phyloP scores from a whole-genome alignment of 23 tunicate species.

The Ciona savignyi region DNA sequence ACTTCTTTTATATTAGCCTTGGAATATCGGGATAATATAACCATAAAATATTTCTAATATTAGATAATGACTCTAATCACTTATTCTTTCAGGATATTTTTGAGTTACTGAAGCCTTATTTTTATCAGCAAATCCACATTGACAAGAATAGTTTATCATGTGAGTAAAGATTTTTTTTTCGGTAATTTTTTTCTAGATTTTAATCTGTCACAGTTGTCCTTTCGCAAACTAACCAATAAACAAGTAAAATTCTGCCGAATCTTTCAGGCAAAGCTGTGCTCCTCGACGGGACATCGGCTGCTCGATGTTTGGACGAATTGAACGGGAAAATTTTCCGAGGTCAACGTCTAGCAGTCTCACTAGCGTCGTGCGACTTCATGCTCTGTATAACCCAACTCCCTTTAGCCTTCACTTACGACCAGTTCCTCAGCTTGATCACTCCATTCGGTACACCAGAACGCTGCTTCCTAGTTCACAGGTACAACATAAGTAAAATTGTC shows the following conservation, averaged over 20 bases:
- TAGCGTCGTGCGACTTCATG: slow-evolving; percentile 93
- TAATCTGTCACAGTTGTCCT: too few species aligned
- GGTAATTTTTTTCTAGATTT: too few species aligned
- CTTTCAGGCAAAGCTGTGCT: slow-evolving; percentile 82
- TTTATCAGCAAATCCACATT: slow-evolving; percentile 91
- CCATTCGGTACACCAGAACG: slow-evolving; percentile 96
- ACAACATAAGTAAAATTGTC: too few species aligned
- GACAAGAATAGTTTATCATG: slow-evolving; percentile 86
- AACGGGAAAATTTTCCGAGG: slow-evolving; percentile 56
- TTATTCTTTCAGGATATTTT: slow-evolving; percentile 62
- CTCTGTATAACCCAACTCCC: slow-evolving; percentile 90
- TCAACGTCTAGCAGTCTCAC: slow-evolving; percentile 47
- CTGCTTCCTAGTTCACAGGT: slow-evolving; percentile 91
- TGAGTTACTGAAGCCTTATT: slow-evolving; percentile 74
- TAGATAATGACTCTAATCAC: background rate
- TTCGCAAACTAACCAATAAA: background rate
- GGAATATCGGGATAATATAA: too few species aligned
- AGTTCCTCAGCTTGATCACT: slow-evolving; percentile 66
- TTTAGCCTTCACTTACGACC: slow-evolving; percentile 47
- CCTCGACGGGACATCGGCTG: slow-evolving; percentile 76
- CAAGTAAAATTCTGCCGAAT: background rate
- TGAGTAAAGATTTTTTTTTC: slow-evolving; percentile 24
- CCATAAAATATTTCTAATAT: too few species aligned
- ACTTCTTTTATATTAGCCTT: background rate
- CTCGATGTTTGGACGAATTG: slow-evolving; percentile 52